Base-by-base conservation (phyloP, 2,888 invertebrate genomes). In the Cylindroiulus punctatus region DNA sequence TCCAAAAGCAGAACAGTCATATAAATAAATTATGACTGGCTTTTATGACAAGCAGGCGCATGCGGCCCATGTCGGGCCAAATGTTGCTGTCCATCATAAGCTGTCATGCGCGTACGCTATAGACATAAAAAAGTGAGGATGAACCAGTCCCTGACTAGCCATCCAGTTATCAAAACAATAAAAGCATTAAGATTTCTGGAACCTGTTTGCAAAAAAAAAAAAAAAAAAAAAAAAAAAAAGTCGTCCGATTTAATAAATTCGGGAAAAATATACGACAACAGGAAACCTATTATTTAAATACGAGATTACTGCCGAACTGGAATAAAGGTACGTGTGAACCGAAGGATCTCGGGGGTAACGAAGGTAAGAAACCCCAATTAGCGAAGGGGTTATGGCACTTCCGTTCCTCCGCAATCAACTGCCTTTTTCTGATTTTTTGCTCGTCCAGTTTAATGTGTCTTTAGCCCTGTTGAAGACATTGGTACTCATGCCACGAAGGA, bases 351-450 rank as follows among this genome's bases (percentile, higher is more conserved):
- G 8, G 65, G 65, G 65, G 26, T 65, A 26, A 22, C 65, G 26
- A 65, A 65, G 65, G 65, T 65, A 65, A 65, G 65, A 65, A 65
- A 65, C 65, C 65, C 65, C 65, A 65, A 65, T 65, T 65, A 65
- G 12, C 26, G 65, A 65, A 65, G 26, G 65, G 65, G 65, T 65
- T 65, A 26, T 65, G 26, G 65, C 10, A 65, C 65, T 65, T 65
- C 65, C 65, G 65, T 65, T 65, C 65, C 65, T 65, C 26, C 1
- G 26, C 65, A 65, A 65, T 65, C 26, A 65, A 12, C 65, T 52
- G 14, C 19, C 3, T 65, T 26, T 65, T 65, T n/a, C n/a, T n/a
- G n/a, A n/a, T n/a, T 65, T 65, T 65, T 65, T 22, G 8, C 26
- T 26, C 7, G 5, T 0, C 26, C 10, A 65, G 26, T 65, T 65